phyloP scores from a whole-genome alignment of 1,140 invertebrate genomes.

The Diabrotica virgifera region DNA sequence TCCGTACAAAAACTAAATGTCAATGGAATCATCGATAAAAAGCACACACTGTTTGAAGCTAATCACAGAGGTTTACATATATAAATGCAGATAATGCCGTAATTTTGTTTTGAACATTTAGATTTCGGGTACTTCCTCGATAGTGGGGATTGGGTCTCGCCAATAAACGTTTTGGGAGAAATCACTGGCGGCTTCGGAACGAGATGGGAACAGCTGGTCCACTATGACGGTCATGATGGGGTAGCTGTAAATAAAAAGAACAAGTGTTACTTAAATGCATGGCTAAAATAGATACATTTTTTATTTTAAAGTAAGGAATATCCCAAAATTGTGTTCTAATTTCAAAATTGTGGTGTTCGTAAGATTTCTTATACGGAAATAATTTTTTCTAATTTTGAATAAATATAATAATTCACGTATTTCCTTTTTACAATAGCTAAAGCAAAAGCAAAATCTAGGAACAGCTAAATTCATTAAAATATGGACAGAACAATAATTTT shows the following conservation, averaged over 20 bases:
- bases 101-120: neutral
- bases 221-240: constrained; percentile 89
- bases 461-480: too few relatives aligned
- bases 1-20: neutral
- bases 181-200: constrained; percentile 69
- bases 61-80: neutral
- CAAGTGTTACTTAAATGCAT: too few relatives aligned
- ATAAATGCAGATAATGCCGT: constrained; percentile 8
- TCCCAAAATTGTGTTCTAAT: too few relatives aligned
- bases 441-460: too few relatives aligned
- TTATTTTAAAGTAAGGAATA: too few relatives aligned
- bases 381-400: too few relatives aligned
- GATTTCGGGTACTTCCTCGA: constrained; percentile 42
- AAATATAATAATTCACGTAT: too few relatives aligned
- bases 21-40: neutral
- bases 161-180: constrained; percentile 90
- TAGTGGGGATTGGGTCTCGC: constrained; percentile 74
- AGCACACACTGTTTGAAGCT: constrained; percentile 4
- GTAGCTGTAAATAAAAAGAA: constrained; percentile 65
- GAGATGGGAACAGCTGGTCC: constrained; percentile 89
- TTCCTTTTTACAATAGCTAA: too few relatives aligned
- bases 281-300: too few relatives aligned
- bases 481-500: too few relatives aligned
- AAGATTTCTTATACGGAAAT: too few relatives aligned
- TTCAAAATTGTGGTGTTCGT: too few relatives aligned